These are phyloP conservation scores for Melinopterus prodromus DNA, from an alignment of 2,888 invertebrate species.

Conservation along the genomic window DNA sequence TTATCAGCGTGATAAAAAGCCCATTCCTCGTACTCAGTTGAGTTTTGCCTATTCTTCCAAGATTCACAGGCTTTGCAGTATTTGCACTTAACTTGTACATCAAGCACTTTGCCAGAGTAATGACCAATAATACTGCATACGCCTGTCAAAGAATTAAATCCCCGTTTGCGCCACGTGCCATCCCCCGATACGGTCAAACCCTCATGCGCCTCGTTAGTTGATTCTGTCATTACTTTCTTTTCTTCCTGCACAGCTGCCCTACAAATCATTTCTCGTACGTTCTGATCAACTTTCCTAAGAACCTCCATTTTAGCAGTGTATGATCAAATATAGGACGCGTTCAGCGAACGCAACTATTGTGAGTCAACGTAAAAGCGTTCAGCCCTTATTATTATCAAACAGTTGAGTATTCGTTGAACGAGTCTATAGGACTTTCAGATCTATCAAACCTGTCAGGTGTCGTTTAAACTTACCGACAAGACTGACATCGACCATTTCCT, in stretches of 20 bases:
- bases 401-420: too few relatives aligned
- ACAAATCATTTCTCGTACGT: constrained; percentile 28
- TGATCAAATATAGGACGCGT: too few relatives aligned
- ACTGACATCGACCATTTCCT: too few relatives aligned
- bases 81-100: constrained; percentile 30
- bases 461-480: too few relatives aligned
- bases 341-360: too few relatives aligned
- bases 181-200: constrained; percentile 34
- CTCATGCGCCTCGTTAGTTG: constrained; percentile 29
- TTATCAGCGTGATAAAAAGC: background rate
- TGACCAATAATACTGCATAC: constrained; percentile 42
- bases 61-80: constrained; percentile 34
- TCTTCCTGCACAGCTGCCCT: constrained; percentile 31
- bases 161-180: constrained; percentile 37
- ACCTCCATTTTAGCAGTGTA: too few relatives aligned
- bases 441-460: too few relatives aligned
- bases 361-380: too few relatives aligned
- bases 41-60: constrained; percentile 31
- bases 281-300: too few relatives aligned
- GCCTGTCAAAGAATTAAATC: constrained; percentile 41
- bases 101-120: constrained; percentile 41
- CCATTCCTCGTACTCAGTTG: constrained; percentile 30
- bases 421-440: too few relatives aligned
- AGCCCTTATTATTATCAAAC: too few relatives aligned
- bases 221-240: constrained; percentile 25